Evolutionary conservation across 2,888 invertebrate genomes (phyloP).

Genomic region (Ceriagrion tenellum): DNA sequence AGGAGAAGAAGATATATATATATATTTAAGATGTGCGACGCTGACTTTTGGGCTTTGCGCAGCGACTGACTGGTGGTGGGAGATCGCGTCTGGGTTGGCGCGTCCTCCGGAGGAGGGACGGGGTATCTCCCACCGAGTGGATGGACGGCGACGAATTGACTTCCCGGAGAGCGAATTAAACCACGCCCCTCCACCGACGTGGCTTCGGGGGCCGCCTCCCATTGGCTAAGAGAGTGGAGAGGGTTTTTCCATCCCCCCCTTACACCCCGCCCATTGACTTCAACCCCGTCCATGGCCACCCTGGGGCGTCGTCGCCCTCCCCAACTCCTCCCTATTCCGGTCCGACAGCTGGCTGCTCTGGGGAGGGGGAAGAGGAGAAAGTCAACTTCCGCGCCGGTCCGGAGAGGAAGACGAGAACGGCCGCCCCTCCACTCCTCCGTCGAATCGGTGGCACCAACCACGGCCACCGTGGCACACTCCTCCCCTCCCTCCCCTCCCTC

Average conservation of each 20-base stretch:
- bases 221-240: neutral
- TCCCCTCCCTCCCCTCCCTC: neutral
- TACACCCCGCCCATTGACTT: neutral
- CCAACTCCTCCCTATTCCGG: neutral
- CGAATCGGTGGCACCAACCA: neutral
- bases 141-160: slow-evolving; percentile 45
- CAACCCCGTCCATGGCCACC: neutral
- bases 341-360: neutral
- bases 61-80: neutral
- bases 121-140: no score
- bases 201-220: slow-evolving; percentile 43
- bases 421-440: neutral
- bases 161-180: neutral
- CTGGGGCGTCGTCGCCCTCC: neutral
- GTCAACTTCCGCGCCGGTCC: slow-evolving; percentile 30
- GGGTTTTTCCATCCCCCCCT: neutral
- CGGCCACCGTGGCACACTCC: neutral
- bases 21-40: no score
- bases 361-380: neutral
- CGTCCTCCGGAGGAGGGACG: neutral
- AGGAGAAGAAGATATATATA: no score
- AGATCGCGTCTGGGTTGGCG: slow-evolving; percentile 24
- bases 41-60: neutral
- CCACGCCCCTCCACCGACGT: neutral
- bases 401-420: neutral